Evolutionary conservation across 2,797 vertebrate species (phyloP), one percentile per base, ranked within the genome.

Genomic region (Alectoris magna): DNA sequence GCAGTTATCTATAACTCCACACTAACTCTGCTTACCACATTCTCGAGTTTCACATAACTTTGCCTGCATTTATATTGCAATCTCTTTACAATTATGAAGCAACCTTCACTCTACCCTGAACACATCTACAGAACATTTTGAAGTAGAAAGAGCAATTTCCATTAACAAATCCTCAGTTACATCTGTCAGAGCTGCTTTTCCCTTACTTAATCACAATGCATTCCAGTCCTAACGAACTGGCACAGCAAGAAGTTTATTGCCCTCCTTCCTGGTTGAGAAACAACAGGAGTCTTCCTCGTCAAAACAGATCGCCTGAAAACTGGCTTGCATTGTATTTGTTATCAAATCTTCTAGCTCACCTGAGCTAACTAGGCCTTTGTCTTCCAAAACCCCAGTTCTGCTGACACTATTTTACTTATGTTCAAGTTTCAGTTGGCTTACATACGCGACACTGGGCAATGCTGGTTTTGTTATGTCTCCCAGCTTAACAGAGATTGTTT

Each of bases 101-200:
- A 44, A 56, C 38, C 26, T 90, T 46, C 31, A 46, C 76, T 79
- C 76, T 78, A 4, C 64, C 53, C 63, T 56, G 39, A 34, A 60
- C 29, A 39, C 7, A 9, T 46, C 75, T 72, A 74, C 16, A 6
- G 3, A 77, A 77, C 3, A 10, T 69, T 59, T 67, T 44, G 51
- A 75, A 91, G 48, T 66, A 66, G 67, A 43, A 39, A 64, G 59
- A 91, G 36, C 23, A 44, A 75, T 48, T 38, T 34, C 67, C 83
- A 60, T 86, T 78, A 41, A 70, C 77, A 90, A 84, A 59, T 0
- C 3, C 43, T 49, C 60, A 60, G 34, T 86, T 84, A 76, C 36
- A 91, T 91, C 67, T 73, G 64, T 64, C 80, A 91, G 68, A 87
- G 60, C 44, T 76, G 89, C 67, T 91, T 90, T 91, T 74, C 62